phyloP scores from a whole-genome alignment of 2,797 vertebrate species.

The Neomorphus geoffroyi region DNA sequence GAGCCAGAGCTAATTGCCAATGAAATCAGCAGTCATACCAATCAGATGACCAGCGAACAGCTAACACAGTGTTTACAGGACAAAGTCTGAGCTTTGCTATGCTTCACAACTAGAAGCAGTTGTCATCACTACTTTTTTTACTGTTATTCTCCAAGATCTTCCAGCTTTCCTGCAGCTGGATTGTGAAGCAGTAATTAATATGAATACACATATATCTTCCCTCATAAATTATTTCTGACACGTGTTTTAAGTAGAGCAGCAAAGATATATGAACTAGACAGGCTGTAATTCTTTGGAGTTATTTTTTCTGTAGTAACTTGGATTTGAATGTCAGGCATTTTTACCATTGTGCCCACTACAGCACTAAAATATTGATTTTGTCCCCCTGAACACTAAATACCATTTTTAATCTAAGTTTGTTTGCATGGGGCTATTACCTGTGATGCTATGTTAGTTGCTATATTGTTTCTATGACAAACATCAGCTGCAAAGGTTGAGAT shows the following conservation, averaged over 20 bases:
- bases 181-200: conserved; percentile 38
- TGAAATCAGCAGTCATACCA: neutral
- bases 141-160: neutral
- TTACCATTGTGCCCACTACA: neutral
- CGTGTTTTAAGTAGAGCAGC: conserved; percentile 12
- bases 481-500: neutral
- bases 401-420: neutral
- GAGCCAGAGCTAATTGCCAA: neutral
- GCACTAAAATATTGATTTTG: neutral
- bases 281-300: neutral
- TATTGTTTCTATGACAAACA: conserved; percentile 12
- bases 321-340: neutral
- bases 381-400: neutral
- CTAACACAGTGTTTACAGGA: neutral
- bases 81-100: neutral
- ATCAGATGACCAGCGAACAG: neutral
- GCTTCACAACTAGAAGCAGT: neutral
- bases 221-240: conserved; percentile 65
- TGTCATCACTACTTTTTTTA: neutral
- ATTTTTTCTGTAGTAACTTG: neutral
- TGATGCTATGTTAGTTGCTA: neutral
- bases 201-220: conserved; percentile 28
- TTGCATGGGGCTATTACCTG: neutral
- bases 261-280: neutral
- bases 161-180: neutral